Conservation (phyloP, 2,113 vertebrate genomes). For the Sorex fumeus region DNA sequence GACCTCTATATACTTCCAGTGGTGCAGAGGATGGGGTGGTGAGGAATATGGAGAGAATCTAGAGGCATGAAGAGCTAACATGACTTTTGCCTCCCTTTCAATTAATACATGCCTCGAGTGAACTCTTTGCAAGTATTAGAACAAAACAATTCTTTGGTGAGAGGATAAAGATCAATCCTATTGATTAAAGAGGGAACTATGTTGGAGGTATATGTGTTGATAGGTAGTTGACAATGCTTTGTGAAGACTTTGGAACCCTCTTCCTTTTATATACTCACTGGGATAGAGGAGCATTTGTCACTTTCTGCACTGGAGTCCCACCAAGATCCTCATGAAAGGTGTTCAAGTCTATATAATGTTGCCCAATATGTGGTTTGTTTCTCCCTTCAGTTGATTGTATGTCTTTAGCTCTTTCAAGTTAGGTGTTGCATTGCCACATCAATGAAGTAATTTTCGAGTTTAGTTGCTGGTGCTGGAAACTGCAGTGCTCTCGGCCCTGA, state of each 20-base stretch:
- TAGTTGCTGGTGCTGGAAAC: neutral
- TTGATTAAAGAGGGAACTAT: neutral
- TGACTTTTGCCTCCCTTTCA: slow-evolving; percentile 12
- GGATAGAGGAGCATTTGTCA: neutral
- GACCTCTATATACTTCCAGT: slow-evolving; percentile 32
- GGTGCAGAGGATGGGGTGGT: neutral
- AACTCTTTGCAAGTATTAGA: slow-evolving; percentile 23
- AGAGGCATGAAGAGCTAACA: neutral
- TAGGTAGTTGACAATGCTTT: neutral
- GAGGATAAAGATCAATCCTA: slow-evolving; percentile 6
- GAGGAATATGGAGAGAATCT: neutral
- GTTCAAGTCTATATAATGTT: neutral
- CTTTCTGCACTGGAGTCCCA: neutral
- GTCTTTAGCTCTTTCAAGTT: neutral
- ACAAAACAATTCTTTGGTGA: neutral
- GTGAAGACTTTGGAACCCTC: neutral
- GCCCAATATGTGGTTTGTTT: neutral
- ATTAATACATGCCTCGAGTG: neutral
- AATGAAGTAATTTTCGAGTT: neutral
- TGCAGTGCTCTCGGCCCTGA: too few species aligned
- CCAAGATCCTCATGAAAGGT: neutral
- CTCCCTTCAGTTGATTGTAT: neutral
- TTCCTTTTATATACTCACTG: neutral
- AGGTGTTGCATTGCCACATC: neutral
- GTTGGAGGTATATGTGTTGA: neutral